phyloP scores from a whole-genome alignment of 2,113 vertebrate genomes.

The Pseudopipra pipra region DNA sequence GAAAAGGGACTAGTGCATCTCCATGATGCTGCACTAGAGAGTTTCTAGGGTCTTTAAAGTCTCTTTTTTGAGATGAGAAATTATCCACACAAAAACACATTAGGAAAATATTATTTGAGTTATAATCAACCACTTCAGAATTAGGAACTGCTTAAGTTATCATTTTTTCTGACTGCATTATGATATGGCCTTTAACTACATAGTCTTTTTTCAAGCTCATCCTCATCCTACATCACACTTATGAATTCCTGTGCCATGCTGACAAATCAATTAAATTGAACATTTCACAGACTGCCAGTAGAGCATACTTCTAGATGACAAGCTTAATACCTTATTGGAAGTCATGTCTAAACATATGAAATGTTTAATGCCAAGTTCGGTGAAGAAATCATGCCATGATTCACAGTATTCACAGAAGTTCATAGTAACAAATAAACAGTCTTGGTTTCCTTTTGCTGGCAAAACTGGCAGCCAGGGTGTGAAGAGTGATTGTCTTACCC shows the following conservation, averaged over 20 bases:
- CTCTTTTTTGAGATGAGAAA: not conserved
- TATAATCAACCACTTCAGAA: not conserved
- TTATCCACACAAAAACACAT: not conserved
- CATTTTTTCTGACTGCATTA: not conserved
- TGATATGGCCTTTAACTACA: not conserved
- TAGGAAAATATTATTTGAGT: not conserved
- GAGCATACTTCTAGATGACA: not conserved
- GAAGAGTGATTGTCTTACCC: not conserved
- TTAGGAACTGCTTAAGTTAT: not conserved
- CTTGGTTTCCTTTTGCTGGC: not conserved
- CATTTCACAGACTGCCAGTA: not conserved
- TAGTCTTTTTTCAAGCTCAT: not conserved
- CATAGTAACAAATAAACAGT: not conserved
- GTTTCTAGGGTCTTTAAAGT: not conserved
- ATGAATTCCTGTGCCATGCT: not conserved
- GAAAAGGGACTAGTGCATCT: not conserved
- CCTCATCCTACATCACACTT: fast-evolving
- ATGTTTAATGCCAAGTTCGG: not conserved
- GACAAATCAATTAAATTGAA: not conserved
- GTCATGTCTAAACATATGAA: not conserved
- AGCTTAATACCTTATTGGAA: not conserved
- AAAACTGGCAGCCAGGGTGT: not conserved
- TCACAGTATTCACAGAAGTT: not conserved
- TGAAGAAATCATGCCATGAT: not conserved
- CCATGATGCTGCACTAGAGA: not conserved